A percentile compares a stretch with the other conserved stretches of the same genome.
These are phyloP conservation scores for Tetramorium bicarinatum DNA, from an alignment of 2,888 invertebrate genomes.

Conservation along the genomic window DNA sequence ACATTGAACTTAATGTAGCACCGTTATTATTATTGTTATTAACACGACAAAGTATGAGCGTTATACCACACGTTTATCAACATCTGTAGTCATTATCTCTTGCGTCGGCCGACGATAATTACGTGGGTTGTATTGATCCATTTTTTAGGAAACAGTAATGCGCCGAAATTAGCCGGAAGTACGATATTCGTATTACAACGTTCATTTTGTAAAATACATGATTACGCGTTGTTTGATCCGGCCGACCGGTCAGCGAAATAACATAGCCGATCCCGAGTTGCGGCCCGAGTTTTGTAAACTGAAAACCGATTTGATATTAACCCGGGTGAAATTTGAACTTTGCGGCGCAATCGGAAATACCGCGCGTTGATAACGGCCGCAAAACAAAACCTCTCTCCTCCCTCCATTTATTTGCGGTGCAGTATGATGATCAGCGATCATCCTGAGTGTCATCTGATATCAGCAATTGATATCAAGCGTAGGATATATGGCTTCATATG, in stretches of 20 bases:
- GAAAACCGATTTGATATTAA: slow-evolving; percentile 53
- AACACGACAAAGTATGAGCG: neutral
- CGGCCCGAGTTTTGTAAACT: slow-evolving; percentile 46
- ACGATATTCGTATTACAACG: slow-evolving; percentile 51
- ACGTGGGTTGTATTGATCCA: slow-evolving; percentile 28
- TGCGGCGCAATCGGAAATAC: slow-evolving; percentile 27
- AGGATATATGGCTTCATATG: neutral
- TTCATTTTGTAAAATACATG: slow-evolving; percentile 54
- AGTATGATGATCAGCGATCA: slow-evolving; percentile 30
- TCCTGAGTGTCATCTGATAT: slow-evolving; percentile 33
- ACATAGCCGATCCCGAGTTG: slow-evolving; percentile 35
- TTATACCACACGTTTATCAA: slow-evolving; percentile 12
- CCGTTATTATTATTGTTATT: slow-evolving; percentile 13
- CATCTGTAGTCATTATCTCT: slow-evolving; percentile 44
- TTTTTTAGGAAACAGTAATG: slow-evolving; percentile 46
- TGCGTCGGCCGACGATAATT: slow-evolving; percentile 38
- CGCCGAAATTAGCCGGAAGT: slow-evolving; percentile 48
- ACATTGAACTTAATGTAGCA: slow-evolving; percentile 1
- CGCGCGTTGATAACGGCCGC: slow-evolving; percentile 29
- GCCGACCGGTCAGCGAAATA: slow-evolving; percentile 36
- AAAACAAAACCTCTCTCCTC: slow-evolving; percentile 37
- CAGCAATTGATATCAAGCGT: slow-evolving; percentile 8
- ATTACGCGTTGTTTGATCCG: slow-evolving; percentile 47
- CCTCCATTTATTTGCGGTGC: slow-evolving; percentile 31
- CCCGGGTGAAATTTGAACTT: slow-evolving; percentile 44